Conservation (phyloP, 2,113 vertebrate species). For the Melanerpes aurifrons region DNA sequence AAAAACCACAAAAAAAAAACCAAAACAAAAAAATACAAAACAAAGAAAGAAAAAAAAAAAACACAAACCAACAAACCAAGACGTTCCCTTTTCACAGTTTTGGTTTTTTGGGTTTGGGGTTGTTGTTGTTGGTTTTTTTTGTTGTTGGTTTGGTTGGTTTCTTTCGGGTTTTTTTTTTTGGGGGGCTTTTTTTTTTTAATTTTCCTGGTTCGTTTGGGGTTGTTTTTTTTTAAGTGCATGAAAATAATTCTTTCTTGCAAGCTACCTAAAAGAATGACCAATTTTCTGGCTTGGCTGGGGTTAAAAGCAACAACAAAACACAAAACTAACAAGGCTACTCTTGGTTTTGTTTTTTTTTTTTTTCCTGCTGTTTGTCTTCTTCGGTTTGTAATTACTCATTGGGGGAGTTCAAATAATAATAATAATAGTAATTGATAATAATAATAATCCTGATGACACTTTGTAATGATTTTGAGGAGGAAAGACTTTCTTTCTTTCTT, state of each 20-base stretch:
- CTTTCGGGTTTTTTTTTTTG: neutral
- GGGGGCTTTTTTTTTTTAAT: slow-evolving; percentile 51
- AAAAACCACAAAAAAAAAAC: slow-evolving; percentile 48
- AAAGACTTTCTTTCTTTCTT: slow-evolving; percentile 66
- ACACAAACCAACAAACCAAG: neutral
- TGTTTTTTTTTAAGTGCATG: slow-evolving; percentile 83
- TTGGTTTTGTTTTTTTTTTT: too few species aligned
- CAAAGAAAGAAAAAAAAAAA: neutral
- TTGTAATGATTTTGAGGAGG: slow-evolving; percentile 85
- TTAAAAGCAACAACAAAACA: slow-evolving; percentile 70
- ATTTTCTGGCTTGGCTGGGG: slow-evolving; percentile 92
- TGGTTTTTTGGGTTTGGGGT: slow-evolving; percentile 53
- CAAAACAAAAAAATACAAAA: slow-evolving; percentile 66
- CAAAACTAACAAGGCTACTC: slow-evolving; percentile 88
- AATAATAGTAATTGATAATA: too few species aligned
- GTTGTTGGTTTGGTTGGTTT: neutral
- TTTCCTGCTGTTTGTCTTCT: slow-evolving; percentile 88
- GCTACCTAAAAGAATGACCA: slow-evolving; percentile 93
- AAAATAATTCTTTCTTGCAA: slow-evolving; percentile 92
- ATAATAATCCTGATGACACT: slow-evolving; percentile 67
- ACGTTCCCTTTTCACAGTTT: slow-evolving; percentile 81
- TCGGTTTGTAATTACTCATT: slow-evolving; percentile 84
- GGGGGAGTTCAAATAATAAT: neutral
- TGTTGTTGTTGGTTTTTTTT: neutral
- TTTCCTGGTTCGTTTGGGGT: slow-evolving; percentile 57